Evolutionary conservation across 2,797 vertebrate species (phyloP), one percentile per base, ranked within the genome.

Genomic region (Smutsia gigantea): DNA sequence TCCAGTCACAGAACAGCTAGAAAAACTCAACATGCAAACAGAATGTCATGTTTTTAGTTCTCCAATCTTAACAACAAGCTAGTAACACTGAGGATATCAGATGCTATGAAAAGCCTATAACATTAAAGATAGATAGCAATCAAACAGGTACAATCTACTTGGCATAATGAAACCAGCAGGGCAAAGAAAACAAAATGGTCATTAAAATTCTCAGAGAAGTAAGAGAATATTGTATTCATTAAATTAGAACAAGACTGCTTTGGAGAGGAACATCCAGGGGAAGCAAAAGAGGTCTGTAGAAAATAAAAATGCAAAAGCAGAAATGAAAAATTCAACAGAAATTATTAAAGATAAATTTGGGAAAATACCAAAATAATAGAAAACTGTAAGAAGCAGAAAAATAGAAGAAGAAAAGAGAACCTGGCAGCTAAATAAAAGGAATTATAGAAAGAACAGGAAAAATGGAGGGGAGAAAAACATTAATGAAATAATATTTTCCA

Each of bases 241-340:
- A 83, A 90, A 88, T 7, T 9, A 79, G 29, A 93, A 59, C 31
- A 75, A 79, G 71, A 71, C 0, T 75, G 46, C 53, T 75, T 27
- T 6, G 72, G n/a, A 95, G 25, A 83, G 13, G 59, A 74, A 79
- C 39, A 89, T 37, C 49, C 19, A 81, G 13, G 39, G 34, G 12
- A 92, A 92, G 90, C 6, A 77, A 79, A 90, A 79, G n/a, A 71
- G n/a, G 29, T 79, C 49, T 49, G 42, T 46, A 75, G 74, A 89
- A 94, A 93, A 77, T 37, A 82, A 63, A 90, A 89, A 86, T 37
- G 21, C 46, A 95, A 90, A 96, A 79, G 25, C 39, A 74, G 66
- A 89, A 96, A 88, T 51, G 83, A 74, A 89, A 93, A 88, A 72
- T 84, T 90, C 55, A 86, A 29, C 13, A 72, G 74, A 78, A 90